Base-by-base conservation (phyloP, 2,888 invertebrate species). In the Xestoiulus laeticollis region DNA sequence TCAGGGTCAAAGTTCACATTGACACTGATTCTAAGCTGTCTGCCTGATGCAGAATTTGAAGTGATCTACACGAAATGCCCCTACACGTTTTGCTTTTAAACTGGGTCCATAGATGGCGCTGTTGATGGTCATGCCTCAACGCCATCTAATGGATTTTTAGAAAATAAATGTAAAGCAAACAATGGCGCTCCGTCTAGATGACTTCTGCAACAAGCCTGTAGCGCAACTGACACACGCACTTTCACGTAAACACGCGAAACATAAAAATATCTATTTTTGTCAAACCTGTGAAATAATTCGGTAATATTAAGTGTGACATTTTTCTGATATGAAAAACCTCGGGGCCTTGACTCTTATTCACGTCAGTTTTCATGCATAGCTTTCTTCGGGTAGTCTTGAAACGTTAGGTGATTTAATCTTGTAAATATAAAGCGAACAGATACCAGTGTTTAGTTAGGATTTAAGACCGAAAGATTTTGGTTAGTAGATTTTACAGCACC, bases 291-390 rank as follows among this genome's bases (percentile, higher is more conserved):
- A 44, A 43, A 44, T 44, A 43, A 85, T 26, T 48, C 85, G 30
- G 43, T 85, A 85, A 43, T 85, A 44, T 85, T 44, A 85, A 43
- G 85, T 44, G 30, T 43, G 43, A 85, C 85, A 85, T 44, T 85
- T 85, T 85, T 85, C 85, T 85, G 85, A 85, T 85, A 26, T 44
- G 43, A 43, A 44, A 85, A 30, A 85, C 85, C 85, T 44, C 22
- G 85, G 85, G 85, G 85, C 85, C 85, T 85, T 85, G 85, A 85
- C 85, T 43, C 43, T 85, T 85, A 85, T 85, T 44, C 85, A 85
- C 38, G 85, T 85, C 85, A 85, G 48, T 85, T 85, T 85, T 85
- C 85, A 85, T 85, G 85, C 85, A 85, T 85, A 85, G 85, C 85
- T 85, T 85, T 85, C 32, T 84, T 84, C 38, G 84, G 84, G 84